phyloP scores from a whole-genome alignment of 2,888 invertebrate species.

The Tethea ocularis region DNA sequence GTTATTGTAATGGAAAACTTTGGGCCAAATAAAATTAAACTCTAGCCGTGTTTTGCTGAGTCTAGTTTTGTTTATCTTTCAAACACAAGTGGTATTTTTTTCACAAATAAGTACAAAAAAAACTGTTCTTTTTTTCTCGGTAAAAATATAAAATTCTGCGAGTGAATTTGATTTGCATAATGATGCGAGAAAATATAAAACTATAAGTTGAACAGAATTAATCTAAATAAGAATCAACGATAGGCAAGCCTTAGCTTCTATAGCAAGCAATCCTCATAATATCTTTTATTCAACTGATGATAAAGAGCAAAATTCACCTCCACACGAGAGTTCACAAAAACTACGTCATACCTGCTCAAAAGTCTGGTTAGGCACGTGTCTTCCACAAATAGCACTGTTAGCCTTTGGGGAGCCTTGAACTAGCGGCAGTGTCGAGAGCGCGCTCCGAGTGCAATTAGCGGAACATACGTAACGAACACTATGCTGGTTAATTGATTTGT shows the following conservation, averaged over 20 bases:
- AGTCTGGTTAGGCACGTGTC: constrained; percentile 22
- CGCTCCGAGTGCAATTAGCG: constrained; percentile 9
- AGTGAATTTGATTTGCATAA: not conserved
- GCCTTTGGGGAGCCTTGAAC: constrained; percentile 30
- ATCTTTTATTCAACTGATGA: not conserved
- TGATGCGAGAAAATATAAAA: not conserved
- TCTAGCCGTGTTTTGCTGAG: not conserved
- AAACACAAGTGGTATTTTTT: not conserved
- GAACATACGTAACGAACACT: not conserved
- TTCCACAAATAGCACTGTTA: constrained; percentile 30
- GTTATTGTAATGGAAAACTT: not conserved
- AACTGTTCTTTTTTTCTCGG: not conserved
- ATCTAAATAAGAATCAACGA: too few species aligned
- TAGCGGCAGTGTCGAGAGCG: not conserved
- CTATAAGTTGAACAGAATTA: not conserved
- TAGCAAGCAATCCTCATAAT: not conserved
- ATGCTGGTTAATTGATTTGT: not conserved
- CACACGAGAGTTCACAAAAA: constrained; percentile 14
- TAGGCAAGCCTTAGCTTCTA: too few species aligned
- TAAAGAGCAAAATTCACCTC: not conserved
- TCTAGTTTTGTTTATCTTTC: constrained; percentile 2
- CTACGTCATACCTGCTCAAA: constrained; percentile 16
- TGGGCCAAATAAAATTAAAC: constrained; percentile 1
- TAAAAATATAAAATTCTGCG: not conserved
- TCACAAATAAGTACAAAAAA: not conserved